Evolutionary conservation across 2,113 vertebrate genomes (phyloP).

Genomic region (Theristicus caerulescens): DNA sequence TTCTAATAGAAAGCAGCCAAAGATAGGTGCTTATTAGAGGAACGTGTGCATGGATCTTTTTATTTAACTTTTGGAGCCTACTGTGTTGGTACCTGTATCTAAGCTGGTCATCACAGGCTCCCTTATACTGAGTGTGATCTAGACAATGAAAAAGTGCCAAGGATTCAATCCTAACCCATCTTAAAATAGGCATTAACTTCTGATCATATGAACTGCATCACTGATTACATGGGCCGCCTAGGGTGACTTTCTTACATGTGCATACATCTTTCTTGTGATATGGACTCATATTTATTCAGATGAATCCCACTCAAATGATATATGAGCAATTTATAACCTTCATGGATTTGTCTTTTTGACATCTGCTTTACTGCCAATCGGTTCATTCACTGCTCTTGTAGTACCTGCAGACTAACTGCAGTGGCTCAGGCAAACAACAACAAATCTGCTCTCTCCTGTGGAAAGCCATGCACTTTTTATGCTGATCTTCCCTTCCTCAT

Average conservation of each 20-base stretch:
- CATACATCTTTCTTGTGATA: neutral
- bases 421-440: neutral
- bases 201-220: neutral
- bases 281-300: neutral
- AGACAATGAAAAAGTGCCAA: neutral
- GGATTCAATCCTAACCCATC: neutral
- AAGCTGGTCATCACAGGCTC: neutral
- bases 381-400: neutral
- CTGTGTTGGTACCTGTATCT: neutral
- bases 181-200: neutral
- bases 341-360: neutral
- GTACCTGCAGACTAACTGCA: neutral
- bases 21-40: neutral
- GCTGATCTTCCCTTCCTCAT: neutral
- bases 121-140: neutral
- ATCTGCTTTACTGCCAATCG: neutral
- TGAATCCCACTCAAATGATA: neutral
- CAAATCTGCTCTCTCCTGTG: neutral
- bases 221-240: neutral
- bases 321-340: neutral
- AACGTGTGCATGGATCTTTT: neutral
- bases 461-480: neutral
- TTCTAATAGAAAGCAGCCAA: neutral
- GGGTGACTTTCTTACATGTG: neutral
- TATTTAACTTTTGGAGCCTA: neutral